A percentile compares a stretch with the other conserved stretches of the same genome.
These are phyloP conservation scores for Psettodes erumei DNA, from an alignment of 2,113 vertebrate species.

Conservation along the genomic window DNA sequence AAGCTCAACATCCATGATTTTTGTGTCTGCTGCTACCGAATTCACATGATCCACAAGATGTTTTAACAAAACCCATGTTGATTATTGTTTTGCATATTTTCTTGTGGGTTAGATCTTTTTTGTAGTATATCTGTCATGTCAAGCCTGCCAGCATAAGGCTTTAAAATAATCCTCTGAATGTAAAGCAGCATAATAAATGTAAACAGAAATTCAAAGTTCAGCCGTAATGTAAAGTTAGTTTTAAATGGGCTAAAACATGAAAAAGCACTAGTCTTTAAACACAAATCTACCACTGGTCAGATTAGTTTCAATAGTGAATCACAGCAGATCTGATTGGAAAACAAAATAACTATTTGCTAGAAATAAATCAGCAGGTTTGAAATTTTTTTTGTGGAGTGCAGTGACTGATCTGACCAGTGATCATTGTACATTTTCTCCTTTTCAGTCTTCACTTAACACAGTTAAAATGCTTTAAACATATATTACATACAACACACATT, in stretches of 20 bases:
- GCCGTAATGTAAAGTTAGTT: background rate
- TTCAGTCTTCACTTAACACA: slow-evolving; percentile 16
- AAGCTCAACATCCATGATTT: background rate
- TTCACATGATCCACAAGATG: slow-evolving; percentile 2
- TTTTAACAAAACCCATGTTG: background rate
- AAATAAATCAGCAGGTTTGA: too few relatives aligned
- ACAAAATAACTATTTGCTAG: too few relatives aligned
- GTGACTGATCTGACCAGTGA: slow-evolving; percentile 26
- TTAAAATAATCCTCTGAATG: background rate
- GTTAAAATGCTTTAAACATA: background rate
- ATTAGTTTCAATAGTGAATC: background rate
- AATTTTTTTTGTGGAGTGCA: background rate
- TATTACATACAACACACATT: background rate
- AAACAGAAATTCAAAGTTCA: slow-evolving; percentile 5
- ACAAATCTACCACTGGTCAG: slow-evolving; percentile 21
- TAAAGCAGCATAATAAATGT: background rate
- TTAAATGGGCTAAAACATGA: background rate
- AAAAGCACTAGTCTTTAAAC: slow-evolving; percentile 20
- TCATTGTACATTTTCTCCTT: background rate
- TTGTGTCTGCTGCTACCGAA: slow-evolving; percentile 1
- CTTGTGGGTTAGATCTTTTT: background rate
- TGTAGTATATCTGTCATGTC: background rate
- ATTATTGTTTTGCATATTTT: background rate
- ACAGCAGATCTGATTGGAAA: background rate
- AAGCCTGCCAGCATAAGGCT: background rate